Conservation (phyloP, 2,797 vertebrate genomes). For the Pseudomugil gertrudae region DNA sequence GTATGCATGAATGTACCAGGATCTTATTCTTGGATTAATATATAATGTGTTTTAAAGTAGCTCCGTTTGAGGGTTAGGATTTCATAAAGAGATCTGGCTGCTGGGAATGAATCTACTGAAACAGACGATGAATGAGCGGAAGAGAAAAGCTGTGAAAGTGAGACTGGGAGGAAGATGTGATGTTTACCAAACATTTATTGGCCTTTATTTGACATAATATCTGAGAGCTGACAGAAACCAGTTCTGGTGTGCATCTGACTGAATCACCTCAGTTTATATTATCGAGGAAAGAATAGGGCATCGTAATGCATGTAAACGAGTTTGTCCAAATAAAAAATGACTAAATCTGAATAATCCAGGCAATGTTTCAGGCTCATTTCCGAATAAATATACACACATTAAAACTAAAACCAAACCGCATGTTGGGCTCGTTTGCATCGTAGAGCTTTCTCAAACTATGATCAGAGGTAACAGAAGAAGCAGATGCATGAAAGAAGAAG, state of each 20-base stretch:
- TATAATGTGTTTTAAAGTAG: conserved; percentile 13
- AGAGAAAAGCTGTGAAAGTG: neutral
- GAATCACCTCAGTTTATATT: neutral
- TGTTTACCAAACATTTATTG: neutral
- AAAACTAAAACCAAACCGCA: neutral
- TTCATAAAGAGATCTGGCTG: neutral
- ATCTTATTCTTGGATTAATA: conserved; percentile 19
- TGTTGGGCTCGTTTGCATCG: neutral
- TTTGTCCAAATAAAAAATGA: no score
- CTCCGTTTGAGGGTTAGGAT: neutral
- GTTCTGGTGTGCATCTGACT: neutral
- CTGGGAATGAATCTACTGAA: neutral
- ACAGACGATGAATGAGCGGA: neutral
- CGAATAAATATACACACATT: neutral
- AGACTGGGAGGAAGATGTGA: neutral
- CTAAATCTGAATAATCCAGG: neutral
- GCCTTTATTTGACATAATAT: no score
- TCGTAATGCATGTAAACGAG: no score
- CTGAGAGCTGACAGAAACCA: no score
- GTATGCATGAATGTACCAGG: conserved; percentile 12
- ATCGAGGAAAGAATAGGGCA: neutral
- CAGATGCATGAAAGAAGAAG: neutral
- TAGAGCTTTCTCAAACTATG: neutral
- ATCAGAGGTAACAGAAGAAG: neutral
- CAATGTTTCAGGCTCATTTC: neutral